A percentile compares a stretch with the other conserved stretches of the same genome.
These are phyloP conservation scores for Coturnix japonica DNA, from an alignment of 2,113 vertebrate species.

Conservation along the genomic window DNA sequence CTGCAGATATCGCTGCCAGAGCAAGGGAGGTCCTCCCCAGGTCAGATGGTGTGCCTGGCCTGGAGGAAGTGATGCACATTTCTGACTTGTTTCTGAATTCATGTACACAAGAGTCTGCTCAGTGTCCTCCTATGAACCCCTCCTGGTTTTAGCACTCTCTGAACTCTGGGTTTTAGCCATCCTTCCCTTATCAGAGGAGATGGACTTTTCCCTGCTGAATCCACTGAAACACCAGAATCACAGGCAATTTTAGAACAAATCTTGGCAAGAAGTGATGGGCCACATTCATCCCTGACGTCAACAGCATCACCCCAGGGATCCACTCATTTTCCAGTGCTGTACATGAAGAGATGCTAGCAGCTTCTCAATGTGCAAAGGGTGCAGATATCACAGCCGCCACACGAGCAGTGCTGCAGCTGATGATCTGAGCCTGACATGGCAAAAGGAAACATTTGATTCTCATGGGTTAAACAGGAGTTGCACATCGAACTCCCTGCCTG, in stretches of 20 bases:
- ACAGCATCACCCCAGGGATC: background rate
- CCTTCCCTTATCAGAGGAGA: background rate
- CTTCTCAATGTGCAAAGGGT: background rate
- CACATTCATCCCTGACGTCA: background rate
- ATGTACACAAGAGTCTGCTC: background rate
- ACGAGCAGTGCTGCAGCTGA: background rate
- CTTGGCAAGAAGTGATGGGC: background rate
- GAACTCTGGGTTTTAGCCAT: background rate
- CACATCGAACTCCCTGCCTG: background rate
- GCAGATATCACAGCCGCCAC: background rate
- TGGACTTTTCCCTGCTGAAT: background rate
- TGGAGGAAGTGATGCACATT: background rate
- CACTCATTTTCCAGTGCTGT: rapidly evolving
- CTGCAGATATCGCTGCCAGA: background rate
- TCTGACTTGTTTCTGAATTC: background rate
- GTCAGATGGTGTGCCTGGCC: rapidly evolving
- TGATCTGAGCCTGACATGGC: rapidly evolving
- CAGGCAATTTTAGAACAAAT: background rate
- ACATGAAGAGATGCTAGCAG: background rate
- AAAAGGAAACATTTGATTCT: background rate
- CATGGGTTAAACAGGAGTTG: background rate
- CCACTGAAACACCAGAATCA: background rate
- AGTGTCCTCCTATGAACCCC: background rate
- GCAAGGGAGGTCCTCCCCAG: background rate
- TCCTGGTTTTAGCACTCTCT: background rate